phyloP scores from a whole-genome alignment of 2,888 invertebrate species.

The Habrosyne pyritoides region DNA sequence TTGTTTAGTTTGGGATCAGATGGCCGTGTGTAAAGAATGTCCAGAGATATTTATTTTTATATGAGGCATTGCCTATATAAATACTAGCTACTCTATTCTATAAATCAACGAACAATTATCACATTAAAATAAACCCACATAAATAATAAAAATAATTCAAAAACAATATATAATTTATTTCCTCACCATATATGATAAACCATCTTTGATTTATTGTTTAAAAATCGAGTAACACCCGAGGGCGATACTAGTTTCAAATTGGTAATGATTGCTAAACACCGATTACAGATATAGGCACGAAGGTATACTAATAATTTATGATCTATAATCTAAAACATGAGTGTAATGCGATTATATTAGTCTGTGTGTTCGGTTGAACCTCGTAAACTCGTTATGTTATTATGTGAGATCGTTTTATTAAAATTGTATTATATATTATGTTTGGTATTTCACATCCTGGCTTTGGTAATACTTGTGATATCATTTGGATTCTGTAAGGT shows the following conservation, averaged over 20 bases:
- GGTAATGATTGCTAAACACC: slow-evolving; percentile 20
- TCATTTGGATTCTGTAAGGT: background rate
- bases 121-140: background rate
- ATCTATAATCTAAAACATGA: slow-evolving; percentile 21
- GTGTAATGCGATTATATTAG: background rate
- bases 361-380: background rate
- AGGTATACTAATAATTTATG: slow-evolving; percentile 28
- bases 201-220: background rate
- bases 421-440: background rate
- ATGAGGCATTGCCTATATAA: too few species aligned
- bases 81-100: too few species aligned
- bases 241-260: background rate
- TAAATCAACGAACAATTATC: background rate
- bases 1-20: too few species aligned
- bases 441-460: background rate
- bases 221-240: background rate
- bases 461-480: background rate
- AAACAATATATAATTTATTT: background rate
- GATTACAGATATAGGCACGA: slow-evolving; percentile 19
- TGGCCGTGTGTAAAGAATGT: too few species aligned
- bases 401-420: background rate
- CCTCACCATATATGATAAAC: background rate
- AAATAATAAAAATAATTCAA: background rate
- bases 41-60: too few species aligned
- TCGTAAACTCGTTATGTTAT: slow-evolving; percentile 7